Conservation (phyloP, 2,888 invertebrate species). For the Polylopha cassiicola region DNA sequence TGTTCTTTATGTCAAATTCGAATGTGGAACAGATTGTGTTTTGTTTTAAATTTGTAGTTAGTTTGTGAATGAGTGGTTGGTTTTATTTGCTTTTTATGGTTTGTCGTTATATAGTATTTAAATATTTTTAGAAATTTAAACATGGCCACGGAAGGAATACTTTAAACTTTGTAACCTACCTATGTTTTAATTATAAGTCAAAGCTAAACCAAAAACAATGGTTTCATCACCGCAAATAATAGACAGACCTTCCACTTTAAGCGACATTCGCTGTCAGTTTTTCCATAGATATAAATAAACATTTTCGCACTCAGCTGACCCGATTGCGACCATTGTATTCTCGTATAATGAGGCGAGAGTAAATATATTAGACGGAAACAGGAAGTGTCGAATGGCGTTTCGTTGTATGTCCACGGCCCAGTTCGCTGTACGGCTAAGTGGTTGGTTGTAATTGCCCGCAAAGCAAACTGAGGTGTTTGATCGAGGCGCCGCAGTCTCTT, state of each 20-base stretch:
- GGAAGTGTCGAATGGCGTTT: conserved; percentile 75
- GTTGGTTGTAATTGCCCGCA: conserved; percentile 69
- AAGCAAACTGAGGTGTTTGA: conserved; percentile 62
- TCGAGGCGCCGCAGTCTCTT: conserved; percentile 25
- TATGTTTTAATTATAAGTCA: too few species aligned
- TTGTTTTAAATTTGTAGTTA: too few species aligned
- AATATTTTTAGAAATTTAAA: too few species aligned
- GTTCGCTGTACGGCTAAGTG: conserved; percentile 69
- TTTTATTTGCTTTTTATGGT: not conserved
- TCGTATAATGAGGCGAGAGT: conserved; percentile 39
- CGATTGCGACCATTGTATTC: conserved; percentile 37
- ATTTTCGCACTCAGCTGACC: conserved; percentile 47
- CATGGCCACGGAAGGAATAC: too few species aligned
- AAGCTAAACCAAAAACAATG: too few species aligned
- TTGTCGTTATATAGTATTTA: too few species aligned
- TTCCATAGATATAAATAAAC: conserved; percentile 12
- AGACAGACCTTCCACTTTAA: too few species aligned
- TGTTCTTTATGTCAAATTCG: too few species aligned
- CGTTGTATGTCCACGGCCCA: conserved; percentile 69
- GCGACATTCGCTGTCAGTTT: too few species aligned
- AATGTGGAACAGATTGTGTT: too few species aligned
- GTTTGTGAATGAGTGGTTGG: not conserved
- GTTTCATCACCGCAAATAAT: too few species aligned
- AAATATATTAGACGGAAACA: conserved; percentile 65
- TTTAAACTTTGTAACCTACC: too few species aligned